These are phyloP conservation scores for Heliocidaris erythrogramma DNA, from an alignment of 35 echinoderm and acorn worm genomes.

Conservation along the genomic window DNA sequence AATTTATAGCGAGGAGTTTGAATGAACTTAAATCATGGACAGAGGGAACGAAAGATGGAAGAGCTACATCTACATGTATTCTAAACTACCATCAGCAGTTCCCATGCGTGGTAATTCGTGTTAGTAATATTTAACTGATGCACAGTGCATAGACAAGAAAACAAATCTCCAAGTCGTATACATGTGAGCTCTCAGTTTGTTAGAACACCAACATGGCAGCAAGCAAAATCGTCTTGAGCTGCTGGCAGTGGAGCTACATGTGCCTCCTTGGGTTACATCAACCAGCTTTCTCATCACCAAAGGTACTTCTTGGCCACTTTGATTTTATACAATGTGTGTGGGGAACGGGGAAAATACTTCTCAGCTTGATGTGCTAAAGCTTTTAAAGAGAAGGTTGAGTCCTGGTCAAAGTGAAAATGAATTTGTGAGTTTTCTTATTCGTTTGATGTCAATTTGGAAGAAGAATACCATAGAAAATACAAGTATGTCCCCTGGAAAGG, in stretches of 20 bases:
- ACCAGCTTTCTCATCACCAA: no score
- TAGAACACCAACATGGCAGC: neutral
- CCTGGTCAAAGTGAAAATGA: no score
- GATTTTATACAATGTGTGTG: no score
- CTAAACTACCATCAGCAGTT: neutral
- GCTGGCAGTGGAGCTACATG: neutral
- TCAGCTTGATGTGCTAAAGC: no score
- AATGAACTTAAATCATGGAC: neutral
- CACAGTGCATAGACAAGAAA: slow-evolving; percentile 9
- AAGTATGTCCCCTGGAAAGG: no score
- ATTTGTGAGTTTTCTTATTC: no score
- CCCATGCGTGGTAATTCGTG: neutral
- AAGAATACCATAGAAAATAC: no score
- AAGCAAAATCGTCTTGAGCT: neutral
- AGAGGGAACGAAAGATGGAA: neutral
- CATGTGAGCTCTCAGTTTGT: neutral
- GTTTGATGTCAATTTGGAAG: no score
- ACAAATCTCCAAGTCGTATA: neutral
- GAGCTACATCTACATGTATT: neutral
- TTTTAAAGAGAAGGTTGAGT: no score
- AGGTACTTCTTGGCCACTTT: no score
- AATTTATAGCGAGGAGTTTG: neutral
- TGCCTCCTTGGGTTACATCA: neutral
- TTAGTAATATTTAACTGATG: slow-evolving; percentile 1
- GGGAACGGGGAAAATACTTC: no score